phyloP scores from a whole-genome alignment of 2,113 vertebrate genomes.

The Ctenodactylus gundi region DNA sequence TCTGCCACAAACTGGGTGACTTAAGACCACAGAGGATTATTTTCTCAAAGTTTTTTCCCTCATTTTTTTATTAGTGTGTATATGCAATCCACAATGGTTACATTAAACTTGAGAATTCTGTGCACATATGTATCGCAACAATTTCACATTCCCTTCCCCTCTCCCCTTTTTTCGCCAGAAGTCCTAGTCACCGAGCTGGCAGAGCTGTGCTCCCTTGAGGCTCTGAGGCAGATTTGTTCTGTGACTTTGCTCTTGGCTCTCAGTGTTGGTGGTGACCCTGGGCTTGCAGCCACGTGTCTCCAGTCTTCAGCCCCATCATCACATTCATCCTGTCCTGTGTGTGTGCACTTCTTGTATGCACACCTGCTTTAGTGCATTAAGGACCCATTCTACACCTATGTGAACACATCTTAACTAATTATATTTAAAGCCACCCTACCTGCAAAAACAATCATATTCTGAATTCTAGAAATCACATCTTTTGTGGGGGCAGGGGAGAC shows the following conservation, averaged over 20 bases:
- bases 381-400: not conserved
- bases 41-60: not conserved
- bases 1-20: not conserved
- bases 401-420: not conserved
- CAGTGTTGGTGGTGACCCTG: not conserved
- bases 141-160: too few species aligned
- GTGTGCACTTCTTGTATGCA: not conserved
- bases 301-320: too few species aligned
- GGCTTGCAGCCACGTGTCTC: not conserved
- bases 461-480: not conserved
- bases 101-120: too few species aligned
- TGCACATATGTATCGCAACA: too few species aligned
- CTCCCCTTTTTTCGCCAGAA: too few species aligned
- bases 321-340: fast-evolving
- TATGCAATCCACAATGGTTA: too few species aligned
- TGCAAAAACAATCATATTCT: not conserved
- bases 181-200: too few species aligned
- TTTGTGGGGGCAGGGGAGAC: not conserved
- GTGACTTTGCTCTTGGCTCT: not conserved
- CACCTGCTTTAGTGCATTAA: not conserved
- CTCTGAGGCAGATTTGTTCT: not conserved
- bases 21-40: not conserved
- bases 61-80: too few species aligned
- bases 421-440: not conserved
- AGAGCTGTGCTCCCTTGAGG: not conserved